Conservation (phyloP, 2,888 invertebrate species). For the Clusia tigrina region DNA sequence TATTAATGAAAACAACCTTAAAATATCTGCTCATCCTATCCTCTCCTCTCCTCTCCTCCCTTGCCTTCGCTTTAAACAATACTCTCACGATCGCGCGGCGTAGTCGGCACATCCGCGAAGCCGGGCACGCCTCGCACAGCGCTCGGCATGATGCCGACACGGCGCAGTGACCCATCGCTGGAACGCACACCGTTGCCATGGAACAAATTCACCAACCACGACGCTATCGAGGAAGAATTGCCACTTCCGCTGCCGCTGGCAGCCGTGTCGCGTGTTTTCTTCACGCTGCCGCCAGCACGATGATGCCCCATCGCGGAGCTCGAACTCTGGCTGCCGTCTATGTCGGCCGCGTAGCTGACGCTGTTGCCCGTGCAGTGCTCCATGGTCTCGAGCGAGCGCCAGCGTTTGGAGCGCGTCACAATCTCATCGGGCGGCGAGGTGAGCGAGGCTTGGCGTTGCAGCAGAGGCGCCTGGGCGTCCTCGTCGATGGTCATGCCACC, state of each 20-base stretch:
- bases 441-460: conserved; percentile 63
- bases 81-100: conserved; percentile 62
- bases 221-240: conserved; percentile 69
- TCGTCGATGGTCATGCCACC: conserved; percentile 61
- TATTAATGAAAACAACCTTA: not conserved
- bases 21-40: not conserved
- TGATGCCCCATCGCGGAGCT: conserved; percentile 37
- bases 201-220: conserved; percentile 79
- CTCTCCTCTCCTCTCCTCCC: not conserved
- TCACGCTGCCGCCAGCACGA: conserved; percentile 36
- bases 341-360: conserved; percentile 57
- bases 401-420: conserved; percentile 72
- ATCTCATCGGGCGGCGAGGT: conserved; percentile 61
- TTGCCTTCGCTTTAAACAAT: conserved; percentile 59
- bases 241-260: conserved; percentile 34
- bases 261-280: conserved; percentile 12
- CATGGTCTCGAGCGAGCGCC: conserved; percentile 81
- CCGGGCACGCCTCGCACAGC: conserved; percentile 58
- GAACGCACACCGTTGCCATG: conserved; percentile 75
- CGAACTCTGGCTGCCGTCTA: conserved; percentile 45
- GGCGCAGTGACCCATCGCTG: conserved; percentile 64
- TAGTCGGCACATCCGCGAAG: conserved; percentile 57
- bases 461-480: conserved; percentile 59
- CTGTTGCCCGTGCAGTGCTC: conserved; percentile 46
- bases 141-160: conserved; percentile 58